Percentiles rank a stretch among this genome's conserved stretches.
phyloP scores from a whole-genome alignment of 1,140 invertebrate species.

The Aradophagus sp. region DNA sequence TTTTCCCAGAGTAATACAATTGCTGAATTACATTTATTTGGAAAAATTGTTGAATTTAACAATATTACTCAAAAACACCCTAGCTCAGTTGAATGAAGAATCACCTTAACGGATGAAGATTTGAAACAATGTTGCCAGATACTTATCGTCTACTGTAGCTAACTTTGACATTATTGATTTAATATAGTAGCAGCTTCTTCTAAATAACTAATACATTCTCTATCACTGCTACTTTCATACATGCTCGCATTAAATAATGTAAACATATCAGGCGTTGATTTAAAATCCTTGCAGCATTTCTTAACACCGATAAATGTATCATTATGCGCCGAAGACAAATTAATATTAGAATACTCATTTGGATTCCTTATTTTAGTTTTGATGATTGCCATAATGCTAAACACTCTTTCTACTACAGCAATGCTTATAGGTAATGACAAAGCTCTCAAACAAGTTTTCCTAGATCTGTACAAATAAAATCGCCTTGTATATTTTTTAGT shows the following conservation, averaged over 20 bases:
- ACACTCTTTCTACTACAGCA: slow-evolving; percentile 37
- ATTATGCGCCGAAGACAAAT: slow-evolving; percentile 16
- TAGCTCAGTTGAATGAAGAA: too few species aligned
- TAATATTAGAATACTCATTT: slow-evolving; percentile 28
- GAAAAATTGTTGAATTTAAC: too few species aligned
- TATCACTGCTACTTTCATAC: not conserved
- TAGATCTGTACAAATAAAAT: slow-evolving; percentile 19
- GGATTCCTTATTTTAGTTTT: slow-evolving; percentile 27
- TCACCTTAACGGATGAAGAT: too few species aligned
- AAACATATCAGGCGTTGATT: slow-evolving; percentile 8
- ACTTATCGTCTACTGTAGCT: too few species aligned
- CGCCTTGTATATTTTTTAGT: slow-evolving; percentile 23
- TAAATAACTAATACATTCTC: too few species aligned
- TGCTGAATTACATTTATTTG: too few species aligned
- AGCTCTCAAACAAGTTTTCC: slow-evolving; percentile 10
- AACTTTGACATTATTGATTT: too few species aligned
- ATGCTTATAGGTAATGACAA: slow-evolving; percentile 21
- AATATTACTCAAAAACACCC: too few species aligned
- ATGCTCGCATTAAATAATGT: slow-evolving; percentile 13
- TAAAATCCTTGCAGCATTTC: slow-evolving; percentile 18
- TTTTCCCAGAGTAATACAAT: too few species aligned
- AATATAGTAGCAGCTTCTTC: too few species aligned
- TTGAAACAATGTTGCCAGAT: too few species aligned
- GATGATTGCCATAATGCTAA: slow-evolving; percentile 17
- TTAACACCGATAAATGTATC: slow-evolving; percentile 7